phyloP scores from a whole-genome alignment of 1,140 invertebrate genomes.

The Cyrtorhinus lividipennis region DNA sequence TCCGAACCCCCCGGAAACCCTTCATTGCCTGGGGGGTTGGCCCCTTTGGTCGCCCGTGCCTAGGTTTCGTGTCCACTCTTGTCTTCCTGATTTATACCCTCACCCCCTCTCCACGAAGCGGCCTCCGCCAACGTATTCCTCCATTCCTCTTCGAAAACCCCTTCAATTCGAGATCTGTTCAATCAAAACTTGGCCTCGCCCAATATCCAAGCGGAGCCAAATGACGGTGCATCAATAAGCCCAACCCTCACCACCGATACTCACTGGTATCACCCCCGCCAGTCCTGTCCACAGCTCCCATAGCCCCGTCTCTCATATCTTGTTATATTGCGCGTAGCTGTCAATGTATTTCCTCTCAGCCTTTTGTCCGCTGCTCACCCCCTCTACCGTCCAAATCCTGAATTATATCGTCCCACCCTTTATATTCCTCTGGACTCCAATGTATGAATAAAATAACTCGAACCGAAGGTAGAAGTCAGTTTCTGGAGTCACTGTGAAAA shows the following conservation, averaged over 20 bases:
- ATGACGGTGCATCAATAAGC: slow-evolving; percentile 8
- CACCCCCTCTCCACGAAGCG: not conserved
- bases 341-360: not conserved
- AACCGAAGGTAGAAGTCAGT: too few species aligned
- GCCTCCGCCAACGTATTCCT: too few species aligned
- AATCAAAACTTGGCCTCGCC: slow-evolving; percentile 4
- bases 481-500: too few species aligned
- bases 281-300: not conserved
- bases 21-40: not conserved
- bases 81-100: slow-evolving; percentile 4
- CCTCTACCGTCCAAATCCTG: too few species aligned
- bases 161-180: not conserved
- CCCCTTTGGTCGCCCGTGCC: not conserved
- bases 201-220: not conserved
- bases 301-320: not conserved
- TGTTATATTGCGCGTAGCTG: slow-evolving; percentile 2
- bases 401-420: too few species aligned
- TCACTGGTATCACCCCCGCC: too few species aligned
- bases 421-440: too few species aligned
- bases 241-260: too few species aligned
- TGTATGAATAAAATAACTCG: too few species aligned
- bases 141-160: too few species aligned
- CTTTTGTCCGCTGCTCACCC: not conserved
- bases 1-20: not conserved
- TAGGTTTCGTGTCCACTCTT: not conserved